Conservation (phyloP, 2,113 vertebrate genomes). For the Actinemys pallida region DNA sequence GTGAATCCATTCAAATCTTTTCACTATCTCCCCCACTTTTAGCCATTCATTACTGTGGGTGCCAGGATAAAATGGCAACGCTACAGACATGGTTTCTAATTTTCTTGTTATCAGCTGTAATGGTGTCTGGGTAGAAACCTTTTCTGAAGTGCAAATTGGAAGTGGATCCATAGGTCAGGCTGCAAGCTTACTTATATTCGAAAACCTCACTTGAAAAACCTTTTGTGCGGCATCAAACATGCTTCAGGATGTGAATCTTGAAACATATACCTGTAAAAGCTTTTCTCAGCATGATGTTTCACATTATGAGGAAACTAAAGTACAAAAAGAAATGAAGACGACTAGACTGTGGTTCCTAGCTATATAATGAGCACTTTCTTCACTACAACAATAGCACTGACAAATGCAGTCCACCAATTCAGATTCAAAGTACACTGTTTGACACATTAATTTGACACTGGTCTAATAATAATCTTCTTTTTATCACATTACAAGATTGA, state of each 20-base stretch:
- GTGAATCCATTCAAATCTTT: conserved; percentile 47
- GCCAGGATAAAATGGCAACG: conserved; percentile 19
- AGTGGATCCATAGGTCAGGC: conserved; percentile 43
- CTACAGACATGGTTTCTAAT: conserved; percentile 21
- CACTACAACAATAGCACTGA: conserved; percentile 53
- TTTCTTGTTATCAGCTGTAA: conserved; percentile 51
- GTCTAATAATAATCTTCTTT: conserved; percentile 31
- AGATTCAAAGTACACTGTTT: conserved; percentile 29
- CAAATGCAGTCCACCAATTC: conserved; percentile 45
- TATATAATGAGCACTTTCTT: conserved; percentile 16
- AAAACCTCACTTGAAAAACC: conserved; percentile 36
- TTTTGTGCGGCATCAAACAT: conserved; percentile 38
- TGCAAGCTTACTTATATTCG: conserved; percentile 55
- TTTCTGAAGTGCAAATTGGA: conserved; percentile 54
- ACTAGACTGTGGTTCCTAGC: conserved; percentile 21
- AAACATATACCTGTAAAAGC: conserved; percentile 13
- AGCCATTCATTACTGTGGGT: conserved; percentile 27
- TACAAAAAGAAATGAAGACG: conserved; percentile 52
- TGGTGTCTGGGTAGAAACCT: conserved; percentile 24
- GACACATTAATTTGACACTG: conserved; percentile 60
- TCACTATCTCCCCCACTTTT: conserved; percentile 7
- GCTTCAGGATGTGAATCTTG: conserved; percentile 33
- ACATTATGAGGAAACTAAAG: conserved; percentile 16
- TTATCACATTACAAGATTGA: conserved; percentile 43
- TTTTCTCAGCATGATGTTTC: not conserved